phyloP scores from a whole-genome alignment of 2,113 vertebrate genomes.

The Okapia johnstoni region DNA sequence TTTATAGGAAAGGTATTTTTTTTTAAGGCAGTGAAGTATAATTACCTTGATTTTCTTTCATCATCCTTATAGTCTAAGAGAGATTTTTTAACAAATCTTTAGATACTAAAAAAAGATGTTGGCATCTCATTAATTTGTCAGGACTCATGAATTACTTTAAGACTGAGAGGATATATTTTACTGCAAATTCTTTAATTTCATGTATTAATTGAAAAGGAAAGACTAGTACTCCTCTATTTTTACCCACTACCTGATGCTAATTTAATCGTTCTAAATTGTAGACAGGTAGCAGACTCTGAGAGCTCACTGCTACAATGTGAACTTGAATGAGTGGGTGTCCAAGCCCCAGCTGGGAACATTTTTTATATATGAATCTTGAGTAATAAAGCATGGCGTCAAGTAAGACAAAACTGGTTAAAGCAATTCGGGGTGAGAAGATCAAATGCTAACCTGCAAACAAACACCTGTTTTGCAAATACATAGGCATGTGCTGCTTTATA shows the following conservation, averaged over 20 bases:
- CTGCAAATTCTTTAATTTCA: background rate
- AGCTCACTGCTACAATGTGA: conserved; percentile 48
- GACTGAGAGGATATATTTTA: background rate
- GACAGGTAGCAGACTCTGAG: background rate
- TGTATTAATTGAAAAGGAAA: background rate
- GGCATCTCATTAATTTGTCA: background rate
- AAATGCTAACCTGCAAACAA: conserved; percentile 53
- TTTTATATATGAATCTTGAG: conserved; percentile 28
- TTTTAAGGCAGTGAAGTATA: background rate
- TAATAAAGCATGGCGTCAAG: conserved; percentile 36
- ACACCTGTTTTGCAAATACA: conserved; percentile 44
- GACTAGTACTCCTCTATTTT: background rate
- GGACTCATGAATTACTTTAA: background rate
- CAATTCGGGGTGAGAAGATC: background rate
- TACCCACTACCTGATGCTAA: background rate
- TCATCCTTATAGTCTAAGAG: background rate
- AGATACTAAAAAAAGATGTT: background rate
- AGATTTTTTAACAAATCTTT: background rate
- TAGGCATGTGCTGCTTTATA: background rate
- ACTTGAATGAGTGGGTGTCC: conserved; percentile 15
- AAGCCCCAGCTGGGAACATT: conserved; percentile 43
- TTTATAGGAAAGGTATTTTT: background rate
- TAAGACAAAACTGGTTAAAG: conserved; percentile 39
- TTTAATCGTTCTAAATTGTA: background rate
- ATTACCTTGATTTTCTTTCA: background rate